These are phyloP conservation scores for Dysmachus trigonus DNA, from an alignment of 2,888 invertebrate species.

Conservation along the genomic window DNA sequence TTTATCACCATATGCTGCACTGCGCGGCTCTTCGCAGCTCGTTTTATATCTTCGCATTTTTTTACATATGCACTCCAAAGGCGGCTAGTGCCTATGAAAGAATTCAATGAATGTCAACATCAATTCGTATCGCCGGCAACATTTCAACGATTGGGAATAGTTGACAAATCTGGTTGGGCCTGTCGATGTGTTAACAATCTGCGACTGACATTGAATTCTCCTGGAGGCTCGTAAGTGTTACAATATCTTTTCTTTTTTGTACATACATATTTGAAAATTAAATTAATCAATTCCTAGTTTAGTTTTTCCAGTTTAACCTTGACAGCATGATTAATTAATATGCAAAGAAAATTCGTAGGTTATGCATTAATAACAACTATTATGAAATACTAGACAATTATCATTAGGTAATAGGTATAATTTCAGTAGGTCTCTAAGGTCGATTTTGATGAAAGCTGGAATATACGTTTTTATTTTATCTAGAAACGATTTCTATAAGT, in stretches of 20 bases:
- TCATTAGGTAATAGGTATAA: background rate
- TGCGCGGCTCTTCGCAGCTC: background rate
- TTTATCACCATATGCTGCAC: background rate
- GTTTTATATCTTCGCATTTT: background rate
- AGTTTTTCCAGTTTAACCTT: background rate
- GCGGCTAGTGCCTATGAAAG: background rate
- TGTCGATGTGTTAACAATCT: background rate
- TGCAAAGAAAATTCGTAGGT: background rate
- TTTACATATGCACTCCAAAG: background rate
- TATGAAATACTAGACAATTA: background rate
- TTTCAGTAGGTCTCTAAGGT: no score
- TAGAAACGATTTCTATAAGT: no score
- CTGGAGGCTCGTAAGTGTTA: background rate
- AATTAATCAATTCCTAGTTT: background rate
- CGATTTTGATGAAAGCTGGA: no score
- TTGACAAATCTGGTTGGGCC: background rate
- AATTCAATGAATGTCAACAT: slow-evolving; percentile 5
- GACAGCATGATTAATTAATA: background rate
- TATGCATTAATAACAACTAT: background rate
- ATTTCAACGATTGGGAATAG: background rate
- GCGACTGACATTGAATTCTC: slow-evolving; percentile 4
- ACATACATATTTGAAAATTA: background rate
- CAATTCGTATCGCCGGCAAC: background rate
- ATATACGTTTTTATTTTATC: no score
- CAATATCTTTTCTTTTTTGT: background rate